Percentiles rank a stretch among this genome's conserved stretches.
These are phyloP conservation scores for Caradrina clavipalpis DNA, from an alignment of 2,888 invertebrate genomes.

Conservation along the genomic window DNA sequence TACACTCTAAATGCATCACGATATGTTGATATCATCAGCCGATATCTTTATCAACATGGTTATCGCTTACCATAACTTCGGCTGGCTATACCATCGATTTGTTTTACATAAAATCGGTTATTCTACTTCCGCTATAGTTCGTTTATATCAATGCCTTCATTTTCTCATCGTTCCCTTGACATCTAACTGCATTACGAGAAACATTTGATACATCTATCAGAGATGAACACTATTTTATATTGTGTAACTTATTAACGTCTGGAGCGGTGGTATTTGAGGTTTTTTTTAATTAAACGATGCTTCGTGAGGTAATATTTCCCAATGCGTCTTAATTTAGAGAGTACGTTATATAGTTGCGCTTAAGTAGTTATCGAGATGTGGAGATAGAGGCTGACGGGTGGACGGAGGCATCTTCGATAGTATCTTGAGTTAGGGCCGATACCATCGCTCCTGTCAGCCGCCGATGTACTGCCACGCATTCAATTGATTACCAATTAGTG, in stretches of 20 bases:
- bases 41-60: conserved; percentile 59
- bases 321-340: conserved; percentile 78
- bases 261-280: conserved; percentile 59
- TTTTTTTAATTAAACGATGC: conserved; percentile 76
- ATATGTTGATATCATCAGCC: conserved; percentile 49
- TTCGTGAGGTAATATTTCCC: conserved; percentile 69
- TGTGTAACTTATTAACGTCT: conserved; percentile 68
- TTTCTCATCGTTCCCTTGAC: conserved; percentile 59
- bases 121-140: conserved; percentile 54
- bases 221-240: conserved; percentile 64
- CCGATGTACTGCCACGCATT: conserved; percentile 76
- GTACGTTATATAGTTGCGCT: conserved; percentile 75
- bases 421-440: conserved; percentile 75
- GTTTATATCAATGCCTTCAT: conserved; percentile 53
- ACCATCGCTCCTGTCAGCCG: conserved; percentile 72
- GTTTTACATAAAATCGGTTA: conserved; percentile 62
- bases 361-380: conserved; percentile 74
- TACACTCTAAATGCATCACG: conserved; percentile 47
- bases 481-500: conserved; percentile 81
- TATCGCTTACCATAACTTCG: conserved; percentile 51
- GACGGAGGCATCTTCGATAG: conserved; percentile 74
- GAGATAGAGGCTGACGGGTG: conserved; percentile 72
- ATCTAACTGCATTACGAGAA: conserved; percentile 42
- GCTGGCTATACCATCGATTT: conserved; percentile 52
- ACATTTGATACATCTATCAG: conserved; percentile 51